Evolutionary conservation across 2,888 invertebrate genomes (phyloP).

Genomic region (Aplocera efformata): DNA sequence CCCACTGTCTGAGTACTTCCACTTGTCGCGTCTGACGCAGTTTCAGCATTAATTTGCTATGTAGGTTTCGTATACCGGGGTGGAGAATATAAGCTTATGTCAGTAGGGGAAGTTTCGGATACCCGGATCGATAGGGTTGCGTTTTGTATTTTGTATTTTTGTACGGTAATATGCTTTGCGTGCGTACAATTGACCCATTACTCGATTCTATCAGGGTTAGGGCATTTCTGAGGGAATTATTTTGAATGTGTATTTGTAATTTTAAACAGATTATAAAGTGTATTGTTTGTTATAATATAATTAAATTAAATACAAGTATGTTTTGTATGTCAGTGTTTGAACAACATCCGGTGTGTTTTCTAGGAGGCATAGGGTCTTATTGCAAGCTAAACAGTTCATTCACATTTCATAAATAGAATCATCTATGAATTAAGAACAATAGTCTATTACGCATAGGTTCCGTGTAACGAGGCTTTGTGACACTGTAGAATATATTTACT

Average conservation of each 20-base stretch:
- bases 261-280: no score
- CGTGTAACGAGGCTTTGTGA: constrained; percentile 70
- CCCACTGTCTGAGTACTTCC: constrained; percentile 60
- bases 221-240: constrained; percentile 9
- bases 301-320: not conserved
- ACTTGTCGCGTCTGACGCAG: constrained; percentile 66
- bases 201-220: constrained; percentile 23
- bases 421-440: constrained; percentile 68
- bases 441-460: constrained; percentile 49
- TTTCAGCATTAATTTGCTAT: constrained; percentile 59
- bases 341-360: constrained; percentile 44
- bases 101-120: constrained; percentile 49
- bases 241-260: no score
- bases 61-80: constrained; percentile 36
- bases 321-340: constrained; percentile 6
- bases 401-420: constrained; percentile 50
- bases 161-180: constrained; percentile 24
- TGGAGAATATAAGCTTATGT: constrained; percentile 52
- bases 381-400: constrained; percentile 61
- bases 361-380: constrained; percentile 48
- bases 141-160: constrained; percentile 27
- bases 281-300: no score
- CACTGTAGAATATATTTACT: constrained; percentile 34
- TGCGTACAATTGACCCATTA: constrained; percentile 28
- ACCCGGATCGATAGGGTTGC: constrained; percentile 40